Percentiles rank a stretch among this genome's conserved stretches.
Conservation (phyloP, 2,113 vertebrate species). For the Struthidea cinerea region DNA sequence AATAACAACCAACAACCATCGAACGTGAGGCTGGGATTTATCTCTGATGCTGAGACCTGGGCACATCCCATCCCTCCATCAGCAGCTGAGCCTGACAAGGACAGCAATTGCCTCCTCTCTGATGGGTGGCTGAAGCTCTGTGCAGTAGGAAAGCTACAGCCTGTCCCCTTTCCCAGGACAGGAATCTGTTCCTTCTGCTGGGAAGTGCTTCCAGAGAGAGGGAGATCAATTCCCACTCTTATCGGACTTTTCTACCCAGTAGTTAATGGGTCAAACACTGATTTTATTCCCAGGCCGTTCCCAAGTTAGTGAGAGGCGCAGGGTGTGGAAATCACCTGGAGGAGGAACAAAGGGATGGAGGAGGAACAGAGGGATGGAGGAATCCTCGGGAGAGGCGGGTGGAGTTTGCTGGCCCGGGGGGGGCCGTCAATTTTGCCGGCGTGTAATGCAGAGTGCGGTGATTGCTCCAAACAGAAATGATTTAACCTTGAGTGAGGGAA, state of each 20-base stretch:
- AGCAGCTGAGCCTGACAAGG: background rate
- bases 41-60: background rate
- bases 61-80: background rate
- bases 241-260: background rate
- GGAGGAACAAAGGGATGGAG: too few species aligned
- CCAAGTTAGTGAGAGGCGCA: background rate
- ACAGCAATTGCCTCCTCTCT: background rate
- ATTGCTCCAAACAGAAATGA: constrained; percentile 18
- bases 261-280: background rate
- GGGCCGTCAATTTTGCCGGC: background rate
- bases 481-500: constrained; percentile 53
- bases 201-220: background rate
- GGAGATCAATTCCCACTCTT: background rate
- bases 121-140: background rate
- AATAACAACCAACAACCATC: background rate
- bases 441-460: background rate
- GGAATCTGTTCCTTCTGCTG: background rate
- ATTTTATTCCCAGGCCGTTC: background rate
- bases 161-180: background rate
- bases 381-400: background rate
- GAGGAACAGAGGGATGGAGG: background rate
- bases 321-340: background rate
- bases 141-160: background rate
- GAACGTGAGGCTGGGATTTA: background rate
- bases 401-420: background rate